Base-by-base conservation (phyloP, 2,113 vertebrate genomes). In the Periophthalmodon schlosseri region DNA sequence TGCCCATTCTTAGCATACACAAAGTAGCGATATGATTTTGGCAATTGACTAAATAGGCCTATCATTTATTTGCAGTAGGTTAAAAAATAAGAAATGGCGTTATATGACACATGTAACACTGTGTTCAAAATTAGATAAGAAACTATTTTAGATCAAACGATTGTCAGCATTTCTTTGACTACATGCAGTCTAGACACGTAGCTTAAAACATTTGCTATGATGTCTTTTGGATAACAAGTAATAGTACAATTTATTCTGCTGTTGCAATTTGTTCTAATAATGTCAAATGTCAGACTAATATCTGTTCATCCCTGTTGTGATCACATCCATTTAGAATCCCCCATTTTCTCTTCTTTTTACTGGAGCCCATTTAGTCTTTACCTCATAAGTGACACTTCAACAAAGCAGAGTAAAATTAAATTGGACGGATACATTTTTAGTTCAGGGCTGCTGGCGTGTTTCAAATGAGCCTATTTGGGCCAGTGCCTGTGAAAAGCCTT, bases 401-500 rank as follows among this genome's bases (percentile, higher is more conserved):
- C 71, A 47, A 47, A 7, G 50, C 34, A 28, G 13, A 56, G 76
- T 73, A 21, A 74, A 85, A n/a, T 24, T 63, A 50, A 77, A 69
- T 75, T 78, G 63, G 78, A 78, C 11, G 0, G 75, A 70, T 72
- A 73, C 67, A 64, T 79, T 74, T 61, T 77, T 63, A 56, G 20
- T 69, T 57, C 60, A 73, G 67, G 0, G 13, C 75, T 74, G 70
- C 54, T 76, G 79, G 75, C 44, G 68, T 67, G 68, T 63, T 76
- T 68, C 68, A 71, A 78, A 86, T 76, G 68, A 84, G 73, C 24
- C 44, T 24, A 81, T 73, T 54, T 60, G 68, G 71, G 65, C 34
- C 63, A 39, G 47, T 28, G 66, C 47, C 65, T 73, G 76, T 84
- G 60, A 80, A 83, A 84, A 71, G 68, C 74, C 70, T 72, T 81